phyloP scores from a whole-genome alignment of 2,888 invertebrate species.

The Melanargia galathea region DNA sequence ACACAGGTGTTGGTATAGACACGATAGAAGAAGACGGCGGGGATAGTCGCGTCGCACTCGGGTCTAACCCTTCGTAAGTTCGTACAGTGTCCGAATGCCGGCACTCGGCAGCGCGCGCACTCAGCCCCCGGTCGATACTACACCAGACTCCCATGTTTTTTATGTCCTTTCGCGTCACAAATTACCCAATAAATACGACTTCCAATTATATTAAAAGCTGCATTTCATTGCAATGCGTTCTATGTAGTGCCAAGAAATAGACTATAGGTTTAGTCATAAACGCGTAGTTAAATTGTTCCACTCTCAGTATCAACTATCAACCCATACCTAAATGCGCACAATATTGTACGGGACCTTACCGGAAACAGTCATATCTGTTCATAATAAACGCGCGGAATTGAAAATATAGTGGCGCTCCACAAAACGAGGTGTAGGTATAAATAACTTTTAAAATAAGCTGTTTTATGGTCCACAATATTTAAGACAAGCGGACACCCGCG shows the following conservation, averaged over 20 bases:
- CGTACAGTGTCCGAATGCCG: conserved; percentile 39
- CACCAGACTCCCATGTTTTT: conserved; percentile 79
- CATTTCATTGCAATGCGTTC: conserved; percentile 50
- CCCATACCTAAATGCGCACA: conserved; percentile 17
- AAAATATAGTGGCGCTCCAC: conserved; percentile 5
- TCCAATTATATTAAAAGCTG: conserved; percentile 68
- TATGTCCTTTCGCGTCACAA: conserved; percentile 76
- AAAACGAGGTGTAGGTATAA: conserved; percentile 7
- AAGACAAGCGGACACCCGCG: no score
- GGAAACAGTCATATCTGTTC: conserved; percentile 27
- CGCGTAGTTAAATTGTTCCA: conserved; percentile 37
- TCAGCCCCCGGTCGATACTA: conserved; percentile 73
- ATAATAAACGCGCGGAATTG: conserved; percentile 21
- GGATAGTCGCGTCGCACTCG: conserved; percentile 47
- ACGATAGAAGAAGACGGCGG: conserved; percentile 48
- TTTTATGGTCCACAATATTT: not conserved
- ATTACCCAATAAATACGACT: conserved; percentile 70
- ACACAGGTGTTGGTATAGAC: not conserved
- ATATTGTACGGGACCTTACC: conserved; percentile 22
- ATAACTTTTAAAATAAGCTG: not conserved
- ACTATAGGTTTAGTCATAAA: conserved; percentile 23
- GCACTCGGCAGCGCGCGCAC: conserved; percentile 65
- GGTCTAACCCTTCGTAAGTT: conserved; percentile 47
- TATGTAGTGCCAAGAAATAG: conserved; percentile 44
- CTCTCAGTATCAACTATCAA: conserved; percentile 7